Evolutionary conservation across 2,888 invertebrate species (phyloP), one percentile per base, ranked within the genome.

Genomic region (Pristionchus japonicus): DNA sequence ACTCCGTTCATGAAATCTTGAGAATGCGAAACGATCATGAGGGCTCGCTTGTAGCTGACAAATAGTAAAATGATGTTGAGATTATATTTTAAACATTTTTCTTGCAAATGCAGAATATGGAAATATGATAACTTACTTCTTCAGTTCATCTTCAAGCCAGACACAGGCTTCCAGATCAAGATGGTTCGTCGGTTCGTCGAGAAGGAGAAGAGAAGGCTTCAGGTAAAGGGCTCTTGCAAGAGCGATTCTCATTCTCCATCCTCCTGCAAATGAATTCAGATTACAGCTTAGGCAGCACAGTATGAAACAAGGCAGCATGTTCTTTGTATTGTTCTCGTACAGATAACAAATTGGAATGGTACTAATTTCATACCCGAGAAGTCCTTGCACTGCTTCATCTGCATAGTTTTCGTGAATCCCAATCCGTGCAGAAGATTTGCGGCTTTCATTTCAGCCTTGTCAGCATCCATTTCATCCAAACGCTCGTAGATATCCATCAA

Each of bases 1-100:
- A 99, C 98, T 89, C 98, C 98, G 95, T 99, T 99, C 93, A 99
- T 96, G 95, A 99, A 99, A 96, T 99, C 96, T 96, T 99, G 99
- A 6, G 99, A 99, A 95, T 99, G 99, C 1, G 99, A 99, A 93
- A 99, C 98, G 91, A 99, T 96, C 90, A 99, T 97, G 93, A 99
- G 96, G 95, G 98, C 99, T 93, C 99, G 96, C 95, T 98, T 98
- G 95, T 99, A 98, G 90, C 74, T 74, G 37, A 43, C 40, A 74
- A 70, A 37, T 70, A 6, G n/a, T n/a, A n/a, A n/a, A n/a, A n/a
- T n/a, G n/a, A n/a, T n/a, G n/a, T n/a, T n/a, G n/a, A n/a, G n/a
- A n/a, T n/a, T n/a, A n/a, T n/a, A n/a, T n/a, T n/a, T n/a, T n/a
- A n/a, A n/a, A n/a, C n/a, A n/a, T n/a, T n/a, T n/a, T n/a, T n/a